Evolutionary conservation across 2,113 vertebrate genomes (phyloP).

Genomic region (human): GRCh38 chr7:526501-527000

Average conservation of each 20-base stretch:
- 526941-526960: not conserved
- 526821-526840: not conserved
- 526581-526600: not conserved
- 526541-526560: not conserved
- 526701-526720: not conserved
- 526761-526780: not conserved
- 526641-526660: not conserved
- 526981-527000: not conserved
- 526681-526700: not conserved
- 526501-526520: not conserved
- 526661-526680: not conserved
- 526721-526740: not conserved
- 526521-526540: not conserved
- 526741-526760: not conserved
- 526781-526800: not conserved
- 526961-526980: too few relatives aligned
- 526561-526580: not conserved
- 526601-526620: not conserved
- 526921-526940: not conserved
- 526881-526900: not conserved
- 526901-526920: not conserved
- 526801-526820: not conserved
- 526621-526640: not conserved
- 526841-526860: not conserved
- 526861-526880: not conserved